Evolutionary conservation across 2,113 vertebrate species (phyloP).

Genomic region (Boulengeromyrus knoepffleri): DNA sequence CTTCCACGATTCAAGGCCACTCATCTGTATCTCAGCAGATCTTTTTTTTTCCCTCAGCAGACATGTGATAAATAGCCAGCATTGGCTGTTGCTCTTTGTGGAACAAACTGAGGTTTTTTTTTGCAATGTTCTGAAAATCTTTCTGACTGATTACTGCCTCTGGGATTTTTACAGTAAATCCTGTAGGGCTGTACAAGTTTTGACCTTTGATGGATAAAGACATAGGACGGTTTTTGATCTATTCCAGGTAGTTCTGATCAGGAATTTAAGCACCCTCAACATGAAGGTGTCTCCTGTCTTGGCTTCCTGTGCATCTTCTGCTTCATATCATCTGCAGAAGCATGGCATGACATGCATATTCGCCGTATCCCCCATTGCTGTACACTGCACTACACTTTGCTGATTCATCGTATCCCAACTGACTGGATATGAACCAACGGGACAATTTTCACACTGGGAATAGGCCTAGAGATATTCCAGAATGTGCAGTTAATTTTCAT

Average conservation of each 20-base stretch:
- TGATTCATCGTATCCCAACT: neutral
- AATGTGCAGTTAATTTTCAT: neutral
- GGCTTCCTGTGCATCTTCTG: neutral
- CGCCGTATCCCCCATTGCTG: neutral
- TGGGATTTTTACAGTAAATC: conserved; percentile 16
- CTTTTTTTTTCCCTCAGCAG: conserved; percentile 29
- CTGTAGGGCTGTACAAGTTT: neutral
- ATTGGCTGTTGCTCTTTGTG: conserved; percentile 30
- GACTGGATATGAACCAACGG: neutral
- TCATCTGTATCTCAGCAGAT: conserved; percentile 32
- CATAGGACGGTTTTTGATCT: neutral
- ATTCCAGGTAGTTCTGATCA: neutral
- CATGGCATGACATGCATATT: neutral
- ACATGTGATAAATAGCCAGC: conserved; percentile 32
- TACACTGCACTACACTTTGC: too few species aligned
- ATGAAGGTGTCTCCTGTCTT: neutral
- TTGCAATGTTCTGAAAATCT: conserved; percentile 23
- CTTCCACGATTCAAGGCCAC: conserved; percentile 39
- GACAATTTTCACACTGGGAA: neutral
- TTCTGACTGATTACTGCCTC: conserved; percentile 26
- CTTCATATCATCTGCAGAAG: neutral
- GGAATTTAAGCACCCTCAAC: neutral
- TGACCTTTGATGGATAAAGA: neutral
- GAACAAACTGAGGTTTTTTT: neutral
- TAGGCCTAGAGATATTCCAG: neutral